Evolutionary conservation across 1,140 invertebrate species (phyloP), one percentile per base, ranked within the genome.

Genomic region (Zaprionus inermis): DNA sequence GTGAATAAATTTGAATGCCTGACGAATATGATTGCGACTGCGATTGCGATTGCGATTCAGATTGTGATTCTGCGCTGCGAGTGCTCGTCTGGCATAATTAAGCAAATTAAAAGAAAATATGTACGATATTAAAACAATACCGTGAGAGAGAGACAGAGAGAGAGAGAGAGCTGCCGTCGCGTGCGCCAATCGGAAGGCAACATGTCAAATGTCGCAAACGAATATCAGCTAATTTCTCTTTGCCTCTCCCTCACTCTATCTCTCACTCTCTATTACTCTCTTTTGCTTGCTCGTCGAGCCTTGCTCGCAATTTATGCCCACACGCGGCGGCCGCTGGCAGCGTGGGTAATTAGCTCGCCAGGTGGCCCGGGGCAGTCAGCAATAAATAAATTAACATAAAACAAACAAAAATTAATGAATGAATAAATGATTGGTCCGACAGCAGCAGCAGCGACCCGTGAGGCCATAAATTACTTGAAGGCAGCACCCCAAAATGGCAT

Each of bases 321-420:
- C 73, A 83, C 67, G 67, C 24, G 54, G 24, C 5, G 30, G 38
- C 12, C 9, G 16, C 34, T 11, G 59, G 36, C 11, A 44, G 70
- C 70, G 55, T 78, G 68, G 66, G 79, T 88, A 89, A 89, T 89
- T 88, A 81, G 84, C 77, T 71, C 79, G 69, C 70, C 83, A 88
- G 66, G 54, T 65, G 72, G 63, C 60, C 56, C 63, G 44, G 11
- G 64, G 52, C 63, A 51, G 73, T 75, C 72, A 69, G 75, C 56
- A 84, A 89, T 88, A 88, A 88, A 88, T 88, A 89, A 83, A 88
- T 88, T 88, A 88, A 89, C 84, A 88, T 88, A 88, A 88, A 89
- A 83, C 80, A 88, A 83, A 88, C 84, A 80, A 72, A 88, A 88
- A 88, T 88, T 88, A 88, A 88, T 88, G 83, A 89, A 88, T 88